Conservation (phyloP, 1,140 invertebrate species). For the Cotesia chilonis region DNA sequence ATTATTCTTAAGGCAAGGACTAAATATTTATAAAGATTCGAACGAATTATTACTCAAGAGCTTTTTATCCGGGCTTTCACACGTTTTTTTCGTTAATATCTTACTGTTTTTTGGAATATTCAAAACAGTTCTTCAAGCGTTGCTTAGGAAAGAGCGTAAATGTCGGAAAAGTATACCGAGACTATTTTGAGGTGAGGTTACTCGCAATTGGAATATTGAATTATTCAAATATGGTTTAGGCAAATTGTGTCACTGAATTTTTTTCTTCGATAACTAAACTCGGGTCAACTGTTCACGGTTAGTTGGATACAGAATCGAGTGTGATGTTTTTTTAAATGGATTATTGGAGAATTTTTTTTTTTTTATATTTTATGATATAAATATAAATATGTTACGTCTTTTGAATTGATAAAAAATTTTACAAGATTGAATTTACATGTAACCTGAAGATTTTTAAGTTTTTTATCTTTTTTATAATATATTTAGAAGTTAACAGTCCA, state of each 20-base stretch:
- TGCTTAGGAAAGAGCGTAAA: neutral
- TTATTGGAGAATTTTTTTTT: no score
- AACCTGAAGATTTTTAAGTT: no score
- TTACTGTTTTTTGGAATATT: no score
- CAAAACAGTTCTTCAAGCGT: no score
- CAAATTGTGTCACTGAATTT: slow-evolving; percentile 13
- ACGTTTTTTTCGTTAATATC: no score
- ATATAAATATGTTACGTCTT: neutral
- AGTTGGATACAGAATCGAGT: neutral
- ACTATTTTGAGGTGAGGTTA: slow-evolving; percentile 11
- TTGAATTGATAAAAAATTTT: no score
- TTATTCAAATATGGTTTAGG: slow-evolving; percentile 33
- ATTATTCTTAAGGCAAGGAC: neutral
- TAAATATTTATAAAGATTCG: neutral
- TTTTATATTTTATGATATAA: no score
- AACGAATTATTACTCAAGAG: neutral
- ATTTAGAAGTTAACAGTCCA: no score
- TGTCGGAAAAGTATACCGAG: neutral
- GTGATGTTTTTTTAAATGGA: neutral
- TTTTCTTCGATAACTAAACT: neutral
- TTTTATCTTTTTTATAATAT: no score
- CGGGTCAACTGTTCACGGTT: slow-evolving; percentile 1
- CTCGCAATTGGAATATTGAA: slow-evolving; percentile 21
- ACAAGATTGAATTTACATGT: no score
- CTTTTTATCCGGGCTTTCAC: no score